Evolutionary conservation across 2,797 vertebrate species (phyloP).

Genomic region (Acanthurus tractus): DNA sequence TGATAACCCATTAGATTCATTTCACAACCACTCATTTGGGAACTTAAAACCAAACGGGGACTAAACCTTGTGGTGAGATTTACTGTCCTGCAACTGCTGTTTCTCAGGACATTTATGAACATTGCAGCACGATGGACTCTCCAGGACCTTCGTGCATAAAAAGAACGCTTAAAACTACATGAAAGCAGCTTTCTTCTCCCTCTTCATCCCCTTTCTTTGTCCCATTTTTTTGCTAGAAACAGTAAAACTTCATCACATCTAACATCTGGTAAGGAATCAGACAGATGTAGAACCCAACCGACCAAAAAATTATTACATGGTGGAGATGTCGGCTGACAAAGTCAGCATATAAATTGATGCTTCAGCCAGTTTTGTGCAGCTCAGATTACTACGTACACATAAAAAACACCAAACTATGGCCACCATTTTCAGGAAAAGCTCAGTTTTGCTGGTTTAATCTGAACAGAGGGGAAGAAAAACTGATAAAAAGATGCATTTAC

Average conservation of each 20-base stretch:
- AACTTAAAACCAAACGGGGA: too few species aligned
- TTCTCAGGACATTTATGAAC: too few species aligned
- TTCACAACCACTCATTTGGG: too few species aligned
- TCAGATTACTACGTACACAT: too few species aligned
- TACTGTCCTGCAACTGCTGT: too few species aligned
- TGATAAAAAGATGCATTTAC: neutral
- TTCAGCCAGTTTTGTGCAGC: neutral
- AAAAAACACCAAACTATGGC: neutral
- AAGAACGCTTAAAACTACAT: neutral
- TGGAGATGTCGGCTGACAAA: neutral
- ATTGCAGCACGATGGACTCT: too few species aligned
- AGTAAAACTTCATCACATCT: neutral
- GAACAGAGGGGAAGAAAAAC: neutral
- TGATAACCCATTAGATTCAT: neutral
- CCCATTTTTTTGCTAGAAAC: neutral
- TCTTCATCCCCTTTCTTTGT: neutral
- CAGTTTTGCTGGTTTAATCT: neutral
- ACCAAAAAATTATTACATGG: neutral
- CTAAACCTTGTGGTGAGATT: too few species aligned
- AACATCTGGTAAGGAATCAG: neutral
- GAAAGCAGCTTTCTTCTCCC: neutral
- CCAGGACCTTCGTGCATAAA: neutral
- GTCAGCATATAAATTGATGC: neutral
- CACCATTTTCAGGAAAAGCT: neutral
- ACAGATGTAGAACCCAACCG: neutral